phyloP scores from a whole-genome alignment of 2,113 vertebrate genomes.

The Scomber japonicus region DNA sequence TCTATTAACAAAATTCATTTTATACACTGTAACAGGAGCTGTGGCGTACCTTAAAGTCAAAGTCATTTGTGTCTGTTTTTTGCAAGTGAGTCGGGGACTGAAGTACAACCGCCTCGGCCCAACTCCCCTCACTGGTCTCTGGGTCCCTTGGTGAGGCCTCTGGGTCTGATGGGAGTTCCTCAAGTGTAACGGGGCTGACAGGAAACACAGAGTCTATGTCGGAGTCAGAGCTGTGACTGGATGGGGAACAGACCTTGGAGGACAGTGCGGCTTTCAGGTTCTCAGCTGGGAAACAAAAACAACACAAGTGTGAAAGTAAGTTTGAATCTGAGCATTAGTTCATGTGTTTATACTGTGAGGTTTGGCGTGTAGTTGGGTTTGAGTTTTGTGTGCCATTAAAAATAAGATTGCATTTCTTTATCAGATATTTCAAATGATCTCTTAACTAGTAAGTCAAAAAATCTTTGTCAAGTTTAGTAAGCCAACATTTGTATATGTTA shows the following conservation, averaged over 20 bases:
- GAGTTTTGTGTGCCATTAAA: no score
- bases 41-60: constrained; percentile 71
- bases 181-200: constrained; percentile 7
- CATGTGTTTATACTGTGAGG: no score
- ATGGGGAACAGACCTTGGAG: constrained; percentile 34
- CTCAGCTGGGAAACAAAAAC: constrained; percentile 63
- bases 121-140: constrained; percentile 33
- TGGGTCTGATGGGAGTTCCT: constrained; percentile 6
- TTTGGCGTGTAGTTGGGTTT: no score
- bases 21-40: background rate
- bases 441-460: no score
- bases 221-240: constrained; percentile 14
- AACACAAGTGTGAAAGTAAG: background rate
- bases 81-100: constrained; percentile 29
- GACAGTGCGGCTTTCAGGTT: constrained; percentile 71
- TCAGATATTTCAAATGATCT: no score
- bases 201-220: constrained; percentile 57
- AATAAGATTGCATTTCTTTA: no score
- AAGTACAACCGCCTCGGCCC: constrained; percentile 12
- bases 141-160: constrained; percentile 41
- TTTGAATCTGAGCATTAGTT: no score
- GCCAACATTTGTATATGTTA: no score
- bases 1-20: background rate
- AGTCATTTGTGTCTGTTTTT: constrained; percentile 18
- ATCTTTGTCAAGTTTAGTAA: no score